Evolutionary conservation across 2,888 invertebrate species (phyloP), one percentile per base, ranked within the genome.

Genomic region (Chrysolina americana): DNA sequence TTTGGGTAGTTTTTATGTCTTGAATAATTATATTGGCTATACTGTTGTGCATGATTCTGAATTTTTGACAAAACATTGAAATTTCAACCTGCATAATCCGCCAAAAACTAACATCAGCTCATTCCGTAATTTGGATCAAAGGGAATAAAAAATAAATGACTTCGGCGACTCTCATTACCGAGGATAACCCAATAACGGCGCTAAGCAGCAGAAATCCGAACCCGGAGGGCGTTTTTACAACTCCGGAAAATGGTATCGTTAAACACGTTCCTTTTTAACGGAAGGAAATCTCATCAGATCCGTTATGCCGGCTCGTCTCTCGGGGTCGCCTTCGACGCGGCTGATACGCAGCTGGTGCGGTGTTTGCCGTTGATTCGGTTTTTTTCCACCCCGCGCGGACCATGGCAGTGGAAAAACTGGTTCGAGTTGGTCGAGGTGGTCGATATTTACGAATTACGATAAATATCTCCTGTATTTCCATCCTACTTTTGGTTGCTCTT

Each of bases 251-350:
- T 59, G 56, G 65, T 65, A 71, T 68, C 71, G 68, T 65, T 65
- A 68, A 68, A 68, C 71, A 69, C 68, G 70, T 70, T 65, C 73
- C 62, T 70, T 69, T 73, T 73, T 76, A 76, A 69, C 65, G 70
- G 71, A 73, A 59, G 71, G 69, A 69, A 76, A 76, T 76, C 74
- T 71, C 76, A 76, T 76, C 76, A 65, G 71, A 76, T 75, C 70
- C 74, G 70, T 59, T 68, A 74, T 41, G 71, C 68, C 65, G 68
- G 56, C 74, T 76, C 76, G 65, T 56, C 76, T 73, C 73, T 63
- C 62, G 76, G 65, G 71, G 71, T 65, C 70, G 13, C 44, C 44
- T 41, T 21, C 72, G 50, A 68, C 44, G 28, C 66, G 63, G 41
- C 41, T 23, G 41, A 56, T 28, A 72, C 63, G 62, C 63, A 70